Evolutionary conservation across 2,888 invertebrate genomes (phyloP), one percentile per base, ranked within the genome.

Genomic region (Drosophila emarginata): DNA sequence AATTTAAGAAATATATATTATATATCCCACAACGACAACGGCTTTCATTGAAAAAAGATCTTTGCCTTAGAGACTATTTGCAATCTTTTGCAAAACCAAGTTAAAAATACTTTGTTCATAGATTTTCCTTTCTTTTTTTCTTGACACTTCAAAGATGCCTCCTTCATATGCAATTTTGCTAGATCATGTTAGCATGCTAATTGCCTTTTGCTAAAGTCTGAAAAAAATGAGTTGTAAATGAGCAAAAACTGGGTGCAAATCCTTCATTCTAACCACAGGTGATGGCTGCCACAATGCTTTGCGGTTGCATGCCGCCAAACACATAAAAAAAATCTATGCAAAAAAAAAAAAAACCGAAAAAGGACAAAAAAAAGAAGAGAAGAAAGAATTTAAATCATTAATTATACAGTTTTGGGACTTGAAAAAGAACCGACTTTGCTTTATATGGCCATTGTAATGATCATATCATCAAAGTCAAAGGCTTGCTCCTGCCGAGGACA

Each of bases 181-280:
- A 45, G 12, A 62, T 84, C 84, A 84, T 84, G 61, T 51, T 51
- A 61, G 79, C 84, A 87, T 84, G 78, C 56, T 80, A 84, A 87
- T 84, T 84, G 72, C 78, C 74, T 81, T 78, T 76, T 74, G 70
- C 65, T 71, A 78, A 72, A 76, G 78, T 77, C 81, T 74, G 40
- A 67, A 84, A 84, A 64, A 84, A 84, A 84, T 87, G 81, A 87
- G 87, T 85, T 85, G 84, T 87, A 85, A 87, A 85, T 85, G 84
- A 84, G 80, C 78, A 68, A 76, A 76, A 69, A 74, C 67, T 54
- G 77, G 72, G 64, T 53, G 58, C 57, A 78, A 62, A 72, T 70
- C 40, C 69, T 62, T 66, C 54, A 59, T 23, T 57, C 54, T 40
- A 50, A 28, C 64, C 56, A 37, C 71, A 53, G 52, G 60, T 54